Conservation (phyloP, 2,113 vertebrate species). For the Spea multiplicata region DNA sequence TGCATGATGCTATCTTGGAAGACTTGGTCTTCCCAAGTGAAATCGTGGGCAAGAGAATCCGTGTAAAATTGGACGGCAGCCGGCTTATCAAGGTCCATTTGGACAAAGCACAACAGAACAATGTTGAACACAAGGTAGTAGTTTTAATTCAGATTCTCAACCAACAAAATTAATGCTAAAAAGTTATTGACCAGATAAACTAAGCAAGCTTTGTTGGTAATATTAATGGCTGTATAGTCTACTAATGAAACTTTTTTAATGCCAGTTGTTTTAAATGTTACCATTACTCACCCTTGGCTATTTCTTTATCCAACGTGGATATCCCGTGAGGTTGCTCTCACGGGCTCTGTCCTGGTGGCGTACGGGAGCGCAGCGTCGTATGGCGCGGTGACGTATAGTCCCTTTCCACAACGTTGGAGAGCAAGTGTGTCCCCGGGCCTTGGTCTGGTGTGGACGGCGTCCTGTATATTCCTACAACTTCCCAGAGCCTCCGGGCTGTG, state of each 20-base stretch:
- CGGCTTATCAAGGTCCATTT: conserved; percentile 97
- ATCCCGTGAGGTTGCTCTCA: conserved; percentile 58
- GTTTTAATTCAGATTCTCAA: neutral
- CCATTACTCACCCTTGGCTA: no score
- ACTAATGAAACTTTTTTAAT: no score
- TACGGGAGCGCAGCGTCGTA: conserved; percentile 63
- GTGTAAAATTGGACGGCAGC: conserved; percentile 92
- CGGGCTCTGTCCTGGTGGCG: conserved; percentile 62
- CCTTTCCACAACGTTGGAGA: conserved; percentile 61
- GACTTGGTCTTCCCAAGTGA: conserved; percentile 97
- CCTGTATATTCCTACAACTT: conserved; percentile 66
- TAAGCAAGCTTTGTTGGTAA: no score
- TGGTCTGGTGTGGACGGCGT: conserved; percentile 51
- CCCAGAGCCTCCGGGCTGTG: conserved; percentile 59
- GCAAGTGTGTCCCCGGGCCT: conserved; percentile 53
- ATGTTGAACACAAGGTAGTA: conserved; percentile 95
- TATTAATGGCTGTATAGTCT: no score
- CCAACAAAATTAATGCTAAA: no score
- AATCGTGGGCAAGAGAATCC: conserved; percentile 96
- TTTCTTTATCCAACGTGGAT: conserved; percentile 54
- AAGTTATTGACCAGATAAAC: no score
- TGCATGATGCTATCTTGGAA: conserved; percentile 96
- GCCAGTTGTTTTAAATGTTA: no score
- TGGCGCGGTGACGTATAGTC: conserved; percentile 58
- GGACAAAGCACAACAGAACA: conserved; percentile 98